Base-by-base conservation (phyloP, 2,797 vertebrate species). In the Gadopsis marmoratus region DNA sequence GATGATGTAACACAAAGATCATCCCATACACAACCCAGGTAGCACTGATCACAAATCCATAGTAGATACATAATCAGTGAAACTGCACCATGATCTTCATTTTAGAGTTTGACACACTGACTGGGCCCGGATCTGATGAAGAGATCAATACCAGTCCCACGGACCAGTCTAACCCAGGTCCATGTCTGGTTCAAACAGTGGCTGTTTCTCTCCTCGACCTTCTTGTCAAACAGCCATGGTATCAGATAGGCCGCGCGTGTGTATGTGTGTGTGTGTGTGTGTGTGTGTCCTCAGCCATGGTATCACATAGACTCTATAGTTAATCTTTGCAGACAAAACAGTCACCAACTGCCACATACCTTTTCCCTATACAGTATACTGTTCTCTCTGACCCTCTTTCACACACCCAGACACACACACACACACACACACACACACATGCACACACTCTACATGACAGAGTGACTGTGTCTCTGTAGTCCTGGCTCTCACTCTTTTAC, bases 251-350 rank as follows among this genome's bases (percentile, higher is more conserved):
- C 66, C 10, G 16, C 43, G 37, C 17, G 29, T 67, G 35, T 65
- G 51, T 31, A 43, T 47, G 66, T 70, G 65, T 64, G 64, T 67
- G 74, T 48, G 48, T 41, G 61, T 41, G 51, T 29, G 29, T 51
- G 54, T 60, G 63, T 43, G 37, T 63, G 7, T 19, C 17, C 17
- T 5, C 43, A 45, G 45, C 45, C 45, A 50, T 7, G 21, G 59
- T 87, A 76, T 90, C 74, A 71, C 67, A 78, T 84, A 48, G 80
- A 84, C 78, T 60, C 66, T 62, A 63, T 45, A 58, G 76, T 80
- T 83, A 71, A 83, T 81, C 72, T 84, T 53, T 33, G 45, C 81
- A 91, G 90, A 83, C 87, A 89, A 88, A 90, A 90, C 86, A 90
- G 64, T 37, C 74, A 79, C 63, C 88, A 89, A 72, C 84, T 91